phyloP scores from a whole-genome alignment of 2,797 vertebrate species.

The Molossus alvarezi region DNA sequence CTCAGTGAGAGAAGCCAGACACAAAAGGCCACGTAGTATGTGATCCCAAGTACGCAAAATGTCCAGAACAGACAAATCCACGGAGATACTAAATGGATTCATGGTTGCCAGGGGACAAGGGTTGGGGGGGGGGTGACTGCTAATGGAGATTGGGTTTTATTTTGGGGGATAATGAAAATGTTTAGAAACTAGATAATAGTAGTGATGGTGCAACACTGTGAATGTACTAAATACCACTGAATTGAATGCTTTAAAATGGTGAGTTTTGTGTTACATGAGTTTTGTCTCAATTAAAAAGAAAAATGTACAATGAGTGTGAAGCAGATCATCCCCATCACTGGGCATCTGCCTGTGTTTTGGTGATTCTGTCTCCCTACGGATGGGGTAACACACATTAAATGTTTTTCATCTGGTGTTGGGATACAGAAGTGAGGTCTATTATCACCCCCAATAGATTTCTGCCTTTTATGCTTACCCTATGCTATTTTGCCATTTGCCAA shows the following conservation, averaged over 20 bases:
- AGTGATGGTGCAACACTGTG: rapidly evolving
- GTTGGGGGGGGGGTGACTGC: rapidly evolving
- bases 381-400: background rate
- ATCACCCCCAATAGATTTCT: rapidly evolving
- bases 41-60: background rate
- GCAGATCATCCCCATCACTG: background rate
- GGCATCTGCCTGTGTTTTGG: background rate
- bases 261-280: background rate
- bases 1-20: background rate
- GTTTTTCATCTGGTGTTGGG: background rate
- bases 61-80: too few relatives aligned
- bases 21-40: background rate
- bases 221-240: background rate
- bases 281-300: background rate
- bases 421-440: background rate
- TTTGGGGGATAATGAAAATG: background rate
- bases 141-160: background rate
- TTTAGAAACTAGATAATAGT: background rate
- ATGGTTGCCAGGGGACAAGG: too few relatives aligned
- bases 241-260: background rate
- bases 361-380: background rate
- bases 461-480: rapidly evolving
- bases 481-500: background rate
- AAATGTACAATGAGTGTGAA: background rate
- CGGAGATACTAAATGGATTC: background rate